Conservation (phyloP, 2,888 invertebrate genomes). For the Agonum fuliginosum region DNA sequence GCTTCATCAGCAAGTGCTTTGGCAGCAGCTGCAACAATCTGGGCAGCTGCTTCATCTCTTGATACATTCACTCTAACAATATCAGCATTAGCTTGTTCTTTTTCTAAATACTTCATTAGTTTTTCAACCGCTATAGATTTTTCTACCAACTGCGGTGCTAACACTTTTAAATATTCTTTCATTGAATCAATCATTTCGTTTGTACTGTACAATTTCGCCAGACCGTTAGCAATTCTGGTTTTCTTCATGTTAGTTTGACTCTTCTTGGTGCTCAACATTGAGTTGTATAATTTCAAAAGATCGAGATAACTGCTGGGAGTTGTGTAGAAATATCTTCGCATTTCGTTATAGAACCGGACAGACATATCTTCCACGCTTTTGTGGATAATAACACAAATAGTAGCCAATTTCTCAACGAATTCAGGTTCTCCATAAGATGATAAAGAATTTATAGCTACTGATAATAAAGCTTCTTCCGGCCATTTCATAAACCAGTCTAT, state of each 20-base stretch:
- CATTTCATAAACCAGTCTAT: slow-evolving; percentile 97
- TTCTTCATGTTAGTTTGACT: slow-evolving; percentile 80
- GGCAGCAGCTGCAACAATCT: slow-evolving; percentile 90
- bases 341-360: slow-evolving; percentile 84
- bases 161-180: slow-evolving; percentile 87
- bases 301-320: slow-evolving; percentile 94
- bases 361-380: slow-evolving; percentile 88
- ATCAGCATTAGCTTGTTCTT: slow-evolving; percentile 88
- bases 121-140: slow-evolving; percentile 86
- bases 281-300: slow-evolving; percentile 85
- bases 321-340: slow-evolving; percentile 91
- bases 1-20: slow-evolving; percentile 90
- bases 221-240: slow-evolving; percentile 84
- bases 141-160: slow-evolving; percentile 87
- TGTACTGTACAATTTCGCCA: slow-evolving; percentile 86
- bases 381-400: slow-evolving; percentile 84
- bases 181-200: slow-evolving; percentile 88
- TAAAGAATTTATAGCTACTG: slow-evolving; percentile 86
- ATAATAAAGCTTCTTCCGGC: slow-evolving; percentile 90
- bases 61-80: slow-evolving; percentile 86
- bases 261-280: slow-evolving; percentile 81
- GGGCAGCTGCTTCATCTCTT: slow-evolving; percentile 90
- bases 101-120: slow-evolving; percentile 83
- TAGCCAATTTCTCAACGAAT: slow-evolving; percentile 75
- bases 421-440: slow-evolving; percentile 75